Percentiles rank a stretch among this genome's conserved stretches.
phyloP scores from a whole-genome alignment of 2,113 vertebrate species.

The Saguinus midas region DNA sequence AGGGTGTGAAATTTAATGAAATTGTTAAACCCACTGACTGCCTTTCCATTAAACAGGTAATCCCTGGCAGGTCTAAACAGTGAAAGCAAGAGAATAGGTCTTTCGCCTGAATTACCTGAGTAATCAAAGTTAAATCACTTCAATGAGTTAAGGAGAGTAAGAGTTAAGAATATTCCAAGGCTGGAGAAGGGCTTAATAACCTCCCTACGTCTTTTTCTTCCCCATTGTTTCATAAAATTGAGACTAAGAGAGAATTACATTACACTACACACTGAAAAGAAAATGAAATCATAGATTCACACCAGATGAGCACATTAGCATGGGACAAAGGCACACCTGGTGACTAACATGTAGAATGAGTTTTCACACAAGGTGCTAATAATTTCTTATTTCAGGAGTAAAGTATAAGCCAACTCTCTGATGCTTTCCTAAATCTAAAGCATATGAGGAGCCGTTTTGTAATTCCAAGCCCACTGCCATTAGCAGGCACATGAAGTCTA shows the following conservation, averaged over 20 bases:
- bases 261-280: conserved; percentile 24
- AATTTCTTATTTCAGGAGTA: not conserved
- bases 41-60: conserved; percentile 62
- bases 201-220: conserved; percentile 13
- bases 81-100: conserved; percentile 5
- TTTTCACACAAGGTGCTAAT: not conserved
- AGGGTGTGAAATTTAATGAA: conserved; percentile 36
- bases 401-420: conserved; percentile 9
- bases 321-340: not conserved
- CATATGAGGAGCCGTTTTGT: not conserved
- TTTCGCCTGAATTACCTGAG: conserved; percentile 59
- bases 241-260: conserved; percentile 29
- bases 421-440: not conserved
- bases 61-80: conserved; percentile 28
- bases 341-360: not conserved
- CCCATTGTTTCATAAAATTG: conserved; percentile 59
- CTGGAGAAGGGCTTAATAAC: conserved; percentile 56
- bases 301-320: conserved; percentile 16
- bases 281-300: conserved; percentile 55
- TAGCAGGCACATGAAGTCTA: not conserved
- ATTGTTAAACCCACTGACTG: conserved; percentile 51
- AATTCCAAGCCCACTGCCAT: conserved; percentile 13
- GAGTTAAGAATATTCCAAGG: conserved; percentile 33
- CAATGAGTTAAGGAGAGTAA: conserved; percentile 31
- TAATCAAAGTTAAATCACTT: conserved; percentile 61